Conservation (phyloP, 2,797 vertebrate species). For the Glyptemys insculpta region DNA sequence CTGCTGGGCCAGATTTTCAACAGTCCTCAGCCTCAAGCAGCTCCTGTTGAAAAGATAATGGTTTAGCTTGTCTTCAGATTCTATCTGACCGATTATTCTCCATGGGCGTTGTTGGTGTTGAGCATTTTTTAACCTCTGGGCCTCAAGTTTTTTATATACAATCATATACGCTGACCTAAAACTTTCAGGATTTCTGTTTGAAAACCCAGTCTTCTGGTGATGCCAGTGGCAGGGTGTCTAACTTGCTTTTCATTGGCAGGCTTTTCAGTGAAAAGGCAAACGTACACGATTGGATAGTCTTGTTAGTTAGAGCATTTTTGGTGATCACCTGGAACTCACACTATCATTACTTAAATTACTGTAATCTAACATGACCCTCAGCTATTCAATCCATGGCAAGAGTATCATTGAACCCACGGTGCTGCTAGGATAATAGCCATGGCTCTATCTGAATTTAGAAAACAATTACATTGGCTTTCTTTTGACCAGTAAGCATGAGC, state of each 20-base stretch:
- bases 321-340: not conserved
- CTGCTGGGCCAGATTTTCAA: not conserved
- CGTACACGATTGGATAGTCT: not conserved
- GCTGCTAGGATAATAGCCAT: not conserved
- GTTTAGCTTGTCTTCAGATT: not conserved
- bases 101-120: not conserved
- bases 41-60: not conserved
- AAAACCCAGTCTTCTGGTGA: not conserved
- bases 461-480: not conserved
- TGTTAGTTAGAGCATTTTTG: not conserved
- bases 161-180: not conserved
- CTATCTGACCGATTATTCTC: not conserved
- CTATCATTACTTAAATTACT: not conserved
- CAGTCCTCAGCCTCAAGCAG: not conserved
- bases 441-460: not conserved
- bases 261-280: not conserved
- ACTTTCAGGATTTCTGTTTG: not conserved
- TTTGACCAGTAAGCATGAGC: not conserved
- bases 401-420: not conserved
- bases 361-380: not conserved
- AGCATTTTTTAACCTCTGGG: not conserved
- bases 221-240: fast-evolving
- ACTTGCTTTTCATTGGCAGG: not conserved
- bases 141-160: not conserved
- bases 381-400: not conserved